phyloP scores from a whole-genome alignment of 1,140 invertebrate genomes.

The Magallana gigas region DNA sequence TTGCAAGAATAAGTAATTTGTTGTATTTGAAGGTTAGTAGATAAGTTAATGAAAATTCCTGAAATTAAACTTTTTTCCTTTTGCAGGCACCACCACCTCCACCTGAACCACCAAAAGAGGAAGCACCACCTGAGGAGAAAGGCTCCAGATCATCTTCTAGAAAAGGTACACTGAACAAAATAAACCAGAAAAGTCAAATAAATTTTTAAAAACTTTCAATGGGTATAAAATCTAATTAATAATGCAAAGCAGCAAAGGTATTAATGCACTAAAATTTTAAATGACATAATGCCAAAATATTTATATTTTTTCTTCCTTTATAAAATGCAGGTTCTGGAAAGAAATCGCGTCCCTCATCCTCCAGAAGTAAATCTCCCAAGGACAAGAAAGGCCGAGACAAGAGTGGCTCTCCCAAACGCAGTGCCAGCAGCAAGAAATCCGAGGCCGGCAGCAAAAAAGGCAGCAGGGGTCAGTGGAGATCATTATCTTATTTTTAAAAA shows the following conservation, averaged over 20 bases:
- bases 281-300: too few species aligned
- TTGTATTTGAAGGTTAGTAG: too few species aligned
- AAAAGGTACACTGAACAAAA: conserved; percentile 63
- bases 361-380: conserved; percentile 65
- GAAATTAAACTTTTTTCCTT: not conserved
- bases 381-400: conserved; percentile 66
- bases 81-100: conserved; percentile 63
- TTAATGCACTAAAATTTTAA: too few species aligned
- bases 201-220: too few species aligned
- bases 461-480: conserved; percentile 56
- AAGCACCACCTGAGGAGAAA: conserved; percentile 64
- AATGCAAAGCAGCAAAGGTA: too few species aligned
- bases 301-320: too few species aligned
- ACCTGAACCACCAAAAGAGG: conserved; percentile 69
- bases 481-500: too few species aligned
- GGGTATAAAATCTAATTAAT: too few species aligned
- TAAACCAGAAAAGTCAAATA: too few species aligned
- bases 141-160: conserved; percentile 64
- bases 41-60: too few species aligned
- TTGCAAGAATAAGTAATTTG: too few species aligned
- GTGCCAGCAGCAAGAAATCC: conserved; percentile 66
- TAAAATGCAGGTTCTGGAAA: conserved; percentile 60
- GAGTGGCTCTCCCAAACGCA: conserved; percentile 71
- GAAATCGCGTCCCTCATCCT: conserved; percentile 63
- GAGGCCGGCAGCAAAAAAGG: conserved; percentile 67